Evolutionary conservation across 1,140 invertebrate genomes (phyloP), one percentile per base, ranked within the genome.

Genomic region (Megathymus violae): DNA sequence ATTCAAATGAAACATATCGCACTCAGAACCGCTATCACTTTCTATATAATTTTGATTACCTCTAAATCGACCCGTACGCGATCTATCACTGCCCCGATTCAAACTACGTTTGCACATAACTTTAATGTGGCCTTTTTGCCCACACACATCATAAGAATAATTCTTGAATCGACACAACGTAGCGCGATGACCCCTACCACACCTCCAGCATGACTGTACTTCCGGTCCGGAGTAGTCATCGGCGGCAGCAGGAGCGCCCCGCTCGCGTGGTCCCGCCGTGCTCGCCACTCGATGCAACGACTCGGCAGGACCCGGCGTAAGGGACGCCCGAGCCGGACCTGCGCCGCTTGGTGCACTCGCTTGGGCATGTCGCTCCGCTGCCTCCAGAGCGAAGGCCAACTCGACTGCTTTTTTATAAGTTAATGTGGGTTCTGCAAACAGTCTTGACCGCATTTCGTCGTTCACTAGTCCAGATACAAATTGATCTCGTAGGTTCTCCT

Each of bases 391-490:
- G 3, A 64, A 17, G 10, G 67, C 56, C 54, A 62, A 13, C 47
- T 62, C 56, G 46, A 70, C 51, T n/a, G 67, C 63, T 15, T 47
- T 61, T 10, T 65, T 58, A 44, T 69, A 69, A n/a, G 62, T 54
- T 6, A 67, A 48, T 25, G 41, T 41, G 40, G 50, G 44, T 34
- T 66, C 61, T 2, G 63, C 64, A 17, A 71, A 67, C 10, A 75
- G 38, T 47, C 65, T 64, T 10, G 68, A 75, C 25, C 71, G 60
- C 68, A 74, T 71, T 6, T 70, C 71, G 19, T 71, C 71, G 54
- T 59, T 58, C 11, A 10, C 22, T 5, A 71, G 48, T 38, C 63
- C 54, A 10, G 67, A 73, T 10, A 73, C 71, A n/a, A 73, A 73
- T 34, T 69, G 69, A 43, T 70, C 73, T 31, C 64, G 64, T 10